Evolutionary conservation across 2,797 vertebrate species (phyloP), one percentile per base, ranked within the genome.

Genomic region (Astyanax mexicanus): DNA sequence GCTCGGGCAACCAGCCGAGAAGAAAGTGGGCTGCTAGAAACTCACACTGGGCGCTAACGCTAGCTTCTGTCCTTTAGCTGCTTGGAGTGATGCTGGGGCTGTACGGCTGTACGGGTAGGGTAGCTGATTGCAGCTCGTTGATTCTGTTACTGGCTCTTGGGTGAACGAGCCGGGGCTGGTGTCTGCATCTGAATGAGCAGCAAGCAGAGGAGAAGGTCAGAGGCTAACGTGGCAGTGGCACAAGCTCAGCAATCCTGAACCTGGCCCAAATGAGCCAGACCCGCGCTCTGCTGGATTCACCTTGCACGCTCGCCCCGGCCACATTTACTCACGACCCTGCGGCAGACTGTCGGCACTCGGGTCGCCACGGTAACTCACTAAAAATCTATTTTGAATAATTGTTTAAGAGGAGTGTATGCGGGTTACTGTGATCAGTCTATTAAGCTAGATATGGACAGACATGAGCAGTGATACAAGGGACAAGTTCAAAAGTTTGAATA

Each of bases 11-110:
- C 45, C 44, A 7, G 71, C 32, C 23, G 69, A 72, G 32, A 66
- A 49, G 42, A 73, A 68, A 61, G 57, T 35, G 83, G 75, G 74
- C 69, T 17, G 29, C 52, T 77, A 80, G 85, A 69, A 83, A 79
- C 87, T 84, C 80, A 80, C 25, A 2, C 54, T 81, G 61, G 9
- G 38, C 44, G 38, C 38, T 42, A 44, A 40, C 21, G 37, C 60
- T 42, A 38, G 60, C 40, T 21, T 60, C 40, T 21, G 60, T 62
- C 38, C n/a, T 62, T 62, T 62, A 62, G 44, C 61, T 25, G 61
- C 51, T 27, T 37, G 23, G 3, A 66, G 13, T 38, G 11, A 67
- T 23, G 15, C 61, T 72, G 40, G 44, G 27, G 35, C 17, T 55
- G 55, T 27, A 10, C n/a, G 21, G 35, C 12, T 55, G 55, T 27